Conservation (phyloP, 1,140 invertebrate genomes). For the Anthonomus grandis region DNA sequence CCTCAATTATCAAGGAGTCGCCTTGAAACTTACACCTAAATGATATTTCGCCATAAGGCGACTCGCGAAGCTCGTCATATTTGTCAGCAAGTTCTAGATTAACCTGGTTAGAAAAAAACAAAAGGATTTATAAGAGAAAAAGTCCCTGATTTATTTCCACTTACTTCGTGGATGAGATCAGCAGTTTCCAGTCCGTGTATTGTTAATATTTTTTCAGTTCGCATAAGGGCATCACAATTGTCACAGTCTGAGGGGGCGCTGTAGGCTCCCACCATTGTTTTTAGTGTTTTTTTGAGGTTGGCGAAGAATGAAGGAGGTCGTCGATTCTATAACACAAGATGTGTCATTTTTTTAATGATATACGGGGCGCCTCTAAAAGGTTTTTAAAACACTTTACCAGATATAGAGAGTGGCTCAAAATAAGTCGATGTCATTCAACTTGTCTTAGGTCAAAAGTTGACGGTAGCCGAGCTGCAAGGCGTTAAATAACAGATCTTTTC, state of each 20-base stretch:
- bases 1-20: constrained; percentile 64
- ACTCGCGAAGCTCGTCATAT: constrained; percentile 59
- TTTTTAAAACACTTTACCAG: too few relatives aligned
- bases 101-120: constrained; percentile 31
- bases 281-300: constrained; percentile 81
- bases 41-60: constrained; percentile 66
- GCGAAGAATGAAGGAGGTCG: constrained; percentile 83
- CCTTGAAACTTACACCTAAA: constrained; percentile 66
- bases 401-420: too few relatives aligned
- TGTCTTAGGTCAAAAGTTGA: too few relatives aligned
- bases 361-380: too few relatives aligned
- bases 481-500: too few relatives aligned
- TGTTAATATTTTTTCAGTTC: constrained; percentile 68
- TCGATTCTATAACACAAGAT: constrained; percentile 62
- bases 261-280: constrained; percentile 83
- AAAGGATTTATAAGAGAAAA: neutral
- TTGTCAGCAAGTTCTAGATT: constrained; percentile 54
- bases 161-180: constrained; percentile 75
- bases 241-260: constrained; percentile 63
- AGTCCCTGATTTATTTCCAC: neutral
- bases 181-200: constrained; percentile 82
- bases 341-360: constrained; percentile 30
- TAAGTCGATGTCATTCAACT: too few relatives aligned
- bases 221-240: constrained; percentile 55
- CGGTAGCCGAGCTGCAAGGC: too few relatives aligned